A percentile compares a stretch with the other conserved stretches of the same genome.
Evolutionary conservation across 2,888 invertebrate genomes (phyloP).

Genomic region (Phyto melanocephala): DNA sequence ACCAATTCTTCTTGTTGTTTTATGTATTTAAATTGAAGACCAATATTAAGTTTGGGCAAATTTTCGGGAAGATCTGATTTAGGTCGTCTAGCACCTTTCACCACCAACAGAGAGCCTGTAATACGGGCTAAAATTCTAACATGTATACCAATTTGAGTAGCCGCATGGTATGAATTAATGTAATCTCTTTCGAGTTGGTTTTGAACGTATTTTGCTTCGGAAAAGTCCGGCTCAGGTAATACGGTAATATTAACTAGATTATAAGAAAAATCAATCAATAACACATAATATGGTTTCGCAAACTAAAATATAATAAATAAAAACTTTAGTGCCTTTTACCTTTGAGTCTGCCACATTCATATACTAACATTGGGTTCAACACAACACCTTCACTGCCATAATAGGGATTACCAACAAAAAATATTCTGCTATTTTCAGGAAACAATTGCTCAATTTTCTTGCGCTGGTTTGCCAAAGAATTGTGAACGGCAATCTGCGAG

Average conservation of each 20-base stretch:
- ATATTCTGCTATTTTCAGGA: constrained; percentile 84
- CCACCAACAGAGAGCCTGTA: constrained; percentile 90
- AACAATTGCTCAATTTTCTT: constrained; percentile 82
- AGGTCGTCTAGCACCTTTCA: constrained; percentile 79
- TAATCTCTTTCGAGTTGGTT: constrained; percentile 70
- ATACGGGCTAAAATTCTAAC: constrained; percentile 88
- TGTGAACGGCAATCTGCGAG: constrained; percentile 71
- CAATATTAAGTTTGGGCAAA: constrained; percentile 86
- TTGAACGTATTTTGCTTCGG: constrained; percentile 69
- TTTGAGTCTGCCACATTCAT: constrained; percentile 75
- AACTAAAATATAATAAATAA: no score
- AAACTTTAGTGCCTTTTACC: constrained; percentile 64
- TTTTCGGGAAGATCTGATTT: constrained; percentile 75
- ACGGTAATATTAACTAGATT: constrained; percentile 74
- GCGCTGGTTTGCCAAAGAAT: constrained; percentile 75
- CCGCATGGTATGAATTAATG: constrained; percentile 70
- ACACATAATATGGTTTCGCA: background rate
- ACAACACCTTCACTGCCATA: constrained; percentile 91
- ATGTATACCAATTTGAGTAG: constrained; percentile 81
- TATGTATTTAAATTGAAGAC: constrained; percentile 93
- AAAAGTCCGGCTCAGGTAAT: constrained; percentile 73
- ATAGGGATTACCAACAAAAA: constrained; percentile 88
- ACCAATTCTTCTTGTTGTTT: constrained; percentile 88
- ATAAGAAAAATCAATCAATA: background rate
- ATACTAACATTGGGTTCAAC: constrained; percentile 75